Conservation (phyloP, 2,797 vertebrate species). For the Cirrhinus molitorella region DNA sequence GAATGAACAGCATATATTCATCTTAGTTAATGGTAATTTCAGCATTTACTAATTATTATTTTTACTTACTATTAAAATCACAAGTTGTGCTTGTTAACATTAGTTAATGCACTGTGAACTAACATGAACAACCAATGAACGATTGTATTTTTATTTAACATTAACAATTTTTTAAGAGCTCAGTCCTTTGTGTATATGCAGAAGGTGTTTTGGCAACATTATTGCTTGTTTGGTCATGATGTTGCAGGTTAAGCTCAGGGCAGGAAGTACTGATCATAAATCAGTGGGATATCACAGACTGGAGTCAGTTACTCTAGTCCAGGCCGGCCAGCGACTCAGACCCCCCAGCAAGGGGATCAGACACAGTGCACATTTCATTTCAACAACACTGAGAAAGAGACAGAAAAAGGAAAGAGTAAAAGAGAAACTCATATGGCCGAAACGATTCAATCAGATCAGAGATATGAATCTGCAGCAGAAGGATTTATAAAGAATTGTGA, state of each 20-base stretch:
- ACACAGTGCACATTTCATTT: conserved; percentile 29
- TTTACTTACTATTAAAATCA: too few species aligned
- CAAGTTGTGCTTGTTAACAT: too few species aligned
- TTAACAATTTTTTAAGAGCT: background rate
- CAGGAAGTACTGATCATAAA: conserved; percentile 47
- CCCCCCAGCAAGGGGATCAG: conserved; percentile 32
- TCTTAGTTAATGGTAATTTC: too few species aligned
- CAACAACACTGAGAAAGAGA: background rate
- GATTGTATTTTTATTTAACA: too few species aligned
- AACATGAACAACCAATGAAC: too few species aligned
- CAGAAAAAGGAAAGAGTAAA: background rate
- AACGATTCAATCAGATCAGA: background rate
- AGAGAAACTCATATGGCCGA: background rate
- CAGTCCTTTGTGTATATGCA: background rate
- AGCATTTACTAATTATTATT: too few species aligned
- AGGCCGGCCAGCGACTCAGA: conserved; percentile 15
- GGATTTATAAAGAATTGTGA: background rate
- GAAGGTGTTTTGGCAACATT: conserved; percentile 4
- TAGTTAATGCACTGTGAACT: too few species aligned
- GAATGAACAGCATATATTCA: too few species aligned
- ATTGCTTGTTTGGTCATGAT: conserved; percentile 31
- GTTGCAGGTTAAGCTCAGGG: conserved; percentile 37
- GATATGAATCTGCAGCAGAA: background rate
- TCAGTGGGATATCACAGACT: conserved; percentile 40
- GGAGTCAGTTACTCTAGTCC: conserved; percentile 34